Base-by-base conservation (phyloP, 2,113 vertebrate species). In the Chunga burmeisteri region DNA sequence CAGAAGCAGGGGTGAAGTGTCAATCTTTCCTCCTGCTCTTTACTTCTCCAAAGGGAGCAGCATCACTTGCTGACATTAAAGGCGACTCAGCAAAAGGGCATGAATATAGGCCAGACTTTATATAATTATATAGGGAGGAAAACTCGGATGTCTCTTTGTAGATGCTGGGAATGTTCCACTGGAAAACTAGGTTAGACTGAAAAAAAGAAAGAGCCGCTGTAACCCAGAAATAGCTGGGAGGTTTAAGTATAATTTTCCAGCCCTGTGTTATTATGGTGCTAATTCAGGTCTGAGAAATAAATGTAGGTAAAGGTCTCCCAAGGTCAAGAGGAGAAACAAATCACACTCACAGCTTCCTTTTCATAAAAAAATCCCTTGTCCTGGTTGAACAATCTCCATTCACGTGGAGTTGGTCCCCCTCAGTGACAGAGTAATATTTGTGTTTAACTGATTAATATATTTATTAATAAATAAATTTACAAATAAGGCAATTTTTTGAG, bases 191-290 rank as follows among this genome's bases (percentile, higher is more conserved):
- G 97, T 96, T 96, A 97, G 81, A 22, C 86, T 67, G 89, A 94
- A 95, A 97, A 94, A 97, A 93, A 96, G 94, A 97, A 96, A 94
- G 92, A 95, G 74, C 71, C 91, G 93, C 91, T 93, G 93, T 96
- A 96, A 94, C 85, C 89, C 85, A 96, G 91, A 97, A 97, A 96
- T 96, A 97, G 95, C 96, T 91, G 90, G 70, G 87, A 97, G 94
- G 84, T 91, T 94, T 95, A 96, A 94, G 84, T 78, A 95, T 96
- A 94, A 94, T 94, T 97, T 96, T 97, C 87, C 91, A 96, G 71
- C 42, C 63, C 89, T 83, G 81, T 94, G 93, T 96, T 93, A 97
- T 97, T 97, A 97, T 23, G 71, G 78, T 92, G 65, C 88, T 97
- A 97, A 97, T 97, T 97, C 93, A 91, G 71, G 90, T 96, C 92